Evolutionary conservation across 64 coral and sea anemone species (phyloP).

Genomic region (Astreopora myriophthalma): DNA sequence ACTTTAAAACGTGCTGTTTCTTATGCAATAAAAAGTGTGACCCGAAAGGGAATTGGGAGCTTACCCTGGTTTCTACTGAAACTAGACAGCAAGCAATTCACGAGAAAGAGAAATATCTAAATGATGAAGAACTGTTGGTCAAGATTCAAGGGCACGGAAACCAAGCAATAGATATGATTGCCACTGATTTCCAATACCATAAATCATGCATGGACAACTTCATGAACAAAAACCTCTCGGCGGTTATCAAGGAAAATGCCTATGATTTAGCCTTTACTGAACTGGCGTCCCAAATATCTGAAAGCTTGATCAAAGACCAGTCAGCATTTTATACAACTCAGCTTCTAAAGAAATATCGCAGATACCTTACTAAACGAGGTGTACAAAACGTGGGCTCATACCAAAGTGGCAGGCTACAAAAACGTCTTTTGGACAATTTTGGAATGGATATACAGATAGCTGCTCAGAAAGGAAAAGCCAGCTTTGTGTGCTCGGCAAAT

Average conservation of each 20-base stretch:
- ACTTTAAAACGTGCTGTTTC: neutral
- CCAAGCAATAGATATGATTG: conserved; percentile 44
- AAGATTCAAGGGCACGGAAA: conserved; percentile 48
- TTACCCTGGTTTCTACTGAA: conserved; percentile 29
- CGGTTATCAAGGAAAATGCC: conserved; percentile 1
- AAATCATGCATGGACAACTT: conserved; percentile 58
- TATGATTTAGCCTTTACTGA: conserved; percentile 40
- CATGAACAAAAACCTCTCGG: conserved; percentile 28
- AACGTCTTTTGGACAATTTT: conserved; percentile 31
- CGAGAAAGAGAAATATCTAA: conserved; percentile 35
- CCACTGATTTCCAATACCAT: conserved; percentile 39
- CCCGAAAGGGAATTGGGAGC: neutral
- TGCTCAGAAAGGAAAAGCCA: conserved; percentile 25
- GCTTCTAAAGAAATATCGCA: conserved; percentile 17
- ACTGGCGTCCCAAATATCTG: conserved; percentile 16
- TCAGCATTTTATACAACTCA: conserved; percentile 18
- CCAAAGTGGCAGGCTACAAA: conserved; percentile 22
- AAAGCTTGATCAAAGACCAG: conserved; percentile 21
- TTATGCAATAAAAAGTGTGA: neutral
- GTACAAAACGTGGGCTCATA: conserved; percentile 8
- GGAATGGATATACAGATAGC: conserved; percentile 41
- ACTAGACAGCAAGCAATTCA: conserved; percentile 14
- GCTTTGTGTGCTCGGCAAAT: conserved; percentile 27
- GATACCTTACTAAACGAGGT: conserved; percentile 26
- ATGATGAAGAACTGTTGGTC: conserved; percentile 47